phyloP scores from a whole-genome alignment of 2,113 vertebrate genomes.

The Porphyrio hochstetteri region DNA sequence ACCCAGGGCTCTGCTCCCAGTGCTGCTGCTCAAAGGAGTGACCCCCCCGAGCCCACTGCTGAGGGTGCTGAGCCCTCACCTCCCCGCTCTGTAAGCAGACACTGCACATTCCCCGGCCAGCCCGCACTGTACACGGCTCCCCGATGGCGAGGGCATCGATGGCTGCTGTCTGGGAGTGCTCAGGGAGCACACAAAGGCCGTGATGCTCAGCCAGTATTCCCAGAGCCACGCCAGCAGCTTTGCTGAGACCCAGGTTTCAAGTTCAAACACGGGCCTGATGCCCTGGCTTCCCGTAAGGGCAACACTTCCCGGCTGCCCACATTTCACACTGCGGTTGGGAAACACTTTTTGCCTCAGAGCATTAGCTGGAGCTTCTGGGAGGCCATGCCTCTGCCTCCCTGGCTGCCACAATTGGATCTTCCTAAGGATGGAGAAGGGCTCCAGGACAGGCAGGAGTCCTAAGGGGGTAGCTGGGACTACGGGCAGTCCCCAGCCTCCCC shows the following conservation, averaged over 20 bases:
- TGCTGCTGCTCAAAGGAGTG: neutral
- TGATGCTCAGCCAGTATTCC: rapidly evolving
- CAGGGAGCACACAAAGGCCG: neutral
- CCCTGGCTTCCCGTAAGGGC: neutral
- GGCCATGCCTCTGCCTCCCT: neutral
- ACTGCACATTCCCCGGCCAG: rapidly evolving
- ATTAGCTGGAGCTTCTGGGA: neutral
- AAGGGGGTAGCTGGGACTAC: neutral
- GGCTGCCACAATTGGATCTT: rapidly evolving
- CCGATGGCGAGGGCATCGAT: rapidly evolving
- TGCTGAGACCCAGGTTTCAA: neutral
- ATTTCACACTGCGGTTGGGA: neutral
- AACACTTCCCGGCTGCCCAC: neutral
- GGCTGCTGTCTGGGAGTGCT: neutral
- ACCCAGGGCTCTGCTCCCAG: rapidly evolving
- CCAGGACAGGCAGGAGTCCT: neutral
- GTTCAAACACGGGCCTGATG: rapidly evolving
- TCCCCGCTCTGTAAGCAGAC: neutral
- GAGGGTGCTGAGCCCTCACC: neutral
- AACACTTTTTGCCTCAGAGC: neutral
- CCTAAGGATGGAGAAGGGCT: neutral
- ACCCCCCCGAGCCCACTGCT: neutral
- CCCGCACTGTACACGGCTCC: neutral
- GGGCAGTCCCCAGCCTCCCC: neutral
- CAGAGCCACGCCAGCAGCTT: neutral